A percentile compares a stretch with the other conserved stretches of the same genome.
Conservation (phyloP, 2,888 invertebrate genomes). For the Brachylomia viminalis region DNA sequence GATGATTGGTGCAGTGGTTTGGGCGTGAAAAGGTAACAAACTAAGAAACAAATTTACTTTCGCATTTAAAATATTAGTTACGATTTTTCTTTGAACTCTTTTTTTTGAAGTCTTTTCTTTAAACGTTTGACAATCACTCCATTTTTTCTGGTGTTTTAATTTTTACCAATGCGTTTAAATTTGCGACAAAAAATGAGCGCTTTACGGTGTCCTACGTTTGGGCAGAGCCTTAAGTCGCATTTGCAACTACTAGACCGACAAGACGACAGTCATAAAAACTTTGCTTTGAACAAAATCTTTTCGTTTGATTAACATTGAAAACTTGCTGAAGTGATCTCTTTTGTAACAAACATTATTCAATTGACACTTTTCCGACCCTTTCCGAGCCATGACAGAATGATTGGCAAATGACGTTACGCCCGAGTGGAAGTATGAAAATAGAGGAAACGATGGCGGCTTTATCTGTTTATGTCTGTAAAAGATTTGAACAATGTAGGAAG, state of each 20-base stretch:
- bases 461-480: slow-evolving; percentile 36
- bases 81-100: no score
- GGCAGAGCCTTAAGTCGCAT: background rate
- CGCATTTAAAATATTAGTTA: no score
- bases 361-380: slow-evolving; percentile 47
- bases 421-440: slow-evolving; percentile 53
- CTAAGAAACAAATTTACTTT: no score
- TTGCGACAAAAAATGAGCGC: no score
- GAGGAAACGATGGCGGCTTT: slow-evolving; percentile 38
- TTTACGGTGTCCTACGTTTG: no score
- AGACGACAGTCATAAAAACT: no score
- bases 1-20: no score
- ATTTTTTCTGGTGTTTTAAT: no score
- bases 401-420: slow-evolving; percentile 47
- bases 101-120: no score
- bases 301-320: slow-evolving; percentile 13
- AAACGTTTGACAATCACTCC: no score
- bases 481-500: slow-evolving; percentile 35
- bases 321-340: slow-evolving; percentile 23
- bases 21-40: no score
- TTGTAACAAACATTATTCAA: slow-evolving; percentile 37
- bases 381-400: slow-evolving; percentile 25
- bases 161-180: no score
- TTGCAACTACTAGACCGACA: background rate
- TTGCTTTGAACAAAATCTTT: background rate